These are phyloP conservation scores for Omphaloscelis lunosa DNA, from an alignment of 2,888 invertebrate genomes.

Conservation along the genomic window DNA sequence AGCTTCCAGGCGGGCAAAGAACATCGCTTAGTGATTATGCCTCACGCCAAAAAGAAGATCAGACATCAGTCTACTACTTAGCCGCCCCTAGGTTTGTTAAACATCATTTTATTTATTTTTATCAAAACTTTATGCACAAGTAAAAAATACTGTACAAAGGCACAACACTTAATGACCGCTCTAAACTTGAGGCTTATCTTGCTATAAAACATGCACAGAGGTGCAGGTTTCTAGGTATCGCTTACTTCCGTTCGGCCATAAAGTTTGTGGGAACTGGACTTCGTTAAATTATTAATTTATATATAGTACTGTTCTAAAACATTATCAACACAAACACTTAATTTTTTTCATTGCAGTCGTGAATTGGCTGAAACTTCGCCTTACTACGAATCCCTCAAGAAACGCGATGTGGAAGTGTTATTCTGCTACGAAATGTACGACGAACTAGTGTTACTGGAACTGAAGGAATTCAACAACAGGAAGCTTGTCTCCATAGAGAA, in stretches of 20 bases:
- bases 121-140: too few species aligned
- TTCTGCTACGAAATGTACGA: conserved; percentile 99
- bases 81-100: conserved; percentile 96
- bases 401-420: conserved; percentile 96
- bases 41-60: conserved; percentile 93
- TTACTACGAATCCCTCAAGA: conserved; percentile 97
- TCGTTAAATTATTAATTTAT: background rate
- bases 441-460: conserved; percentile 97
- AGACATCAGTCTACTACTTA: conserved; percentile 97
- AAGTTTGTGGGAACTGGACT: conserved; percentile 1
- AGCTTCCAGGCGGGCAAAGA: conserved; percentile 92
- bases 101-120: background rate
- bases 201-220: background rate
- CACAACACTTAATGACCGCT: background rate
- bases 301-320: background rate
- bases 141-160: too few species aligned
- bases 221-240: background rate
- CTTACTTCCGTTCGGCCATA: background rate
- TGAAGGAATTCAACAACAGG: conserved; percentile 95
- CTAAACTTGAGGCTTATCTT: background rate
- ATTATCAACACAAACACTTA: background rate
- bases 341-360: conserved; percentile 91
- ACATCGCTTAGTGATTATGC: conserved; percentile 96
- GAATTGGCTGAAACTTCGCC: conserved; percentile 98
- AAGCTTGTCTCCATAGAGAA: conserved; percentile 97